A percentile compares a stretch with the other conserved stretches of the same genome.
These are phyloP conservation scores for Halocynthia roretzi DNA, from an alignment of 23 tunicate genomes.

Conservation along the genomic window DNA sequence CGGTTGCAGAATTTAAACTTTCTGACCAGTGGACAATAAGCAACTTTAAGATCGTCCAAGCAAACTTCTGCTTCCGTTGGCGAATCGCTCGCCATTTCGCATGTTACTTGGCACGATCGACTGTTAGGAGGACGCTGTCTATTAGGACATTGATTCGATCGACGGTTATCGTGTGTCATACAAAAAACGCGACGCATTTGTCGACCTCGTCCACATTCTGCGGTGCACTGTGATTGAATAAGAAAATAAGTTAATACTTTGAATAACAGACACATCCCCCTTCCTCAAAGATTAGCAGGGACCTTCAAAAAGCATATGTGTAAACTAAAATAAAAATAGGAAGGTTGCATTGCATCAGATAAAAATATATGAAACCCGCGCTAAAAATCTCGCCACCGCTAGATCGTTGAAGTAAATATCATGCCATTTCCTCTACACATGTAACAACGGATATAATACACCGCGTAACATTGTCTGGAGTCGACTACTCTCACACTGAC, in stretches of 20 bases:
- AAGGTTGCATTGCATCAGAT: too few species aligned
- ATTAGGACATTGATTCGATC: slow-evolving; percentile 25
- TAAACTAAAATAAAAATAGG: too few species aligned
- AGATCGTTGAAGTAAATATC: too few species aligned
- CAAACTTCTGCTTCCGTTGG: slow-evolving; percentile 27
- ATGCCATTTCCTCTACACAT: too few species aligned
- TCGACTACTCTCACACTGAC: too few species aligned
- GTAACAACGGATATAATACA: too few species aligned
- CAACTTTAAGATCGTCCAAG: slow-evolving; percentile 67
- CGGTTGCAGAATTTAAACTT: slow-evolving; percentile 75
- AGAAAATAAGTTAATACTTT: neutral
- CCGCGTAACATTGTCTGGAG: too few species aligned
- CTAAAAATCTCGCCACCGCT: too few species aligned
- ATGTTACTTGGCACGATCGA: slow-evolving; percentile 38
- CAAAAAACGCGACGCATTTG: slow-evolving; percentile 79
- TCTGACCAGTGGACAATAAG: slow-evolving; percentile 68
- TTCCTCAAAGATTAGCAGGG: too few species aligned
- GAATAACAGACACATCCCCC: too few species aligned
- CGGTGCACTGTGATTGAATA: slow-evolving; percentile 48
- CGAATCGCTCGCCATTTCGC: slow-evolving; percentile 7
- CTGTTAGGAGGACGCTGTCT: slow-evolving; percentile 35
- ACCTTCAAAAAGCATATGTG: too few species aligned
- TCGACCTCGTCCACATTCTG: slow-evolving; percentile 83
- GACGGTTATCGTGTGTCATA: slow-evolving; percentile 14
- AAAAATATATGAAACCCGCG: neutral